Base-by-base conservation (phyloP, 2,888 invertebrate species). In the Hanleya hanleyi region DNA sequence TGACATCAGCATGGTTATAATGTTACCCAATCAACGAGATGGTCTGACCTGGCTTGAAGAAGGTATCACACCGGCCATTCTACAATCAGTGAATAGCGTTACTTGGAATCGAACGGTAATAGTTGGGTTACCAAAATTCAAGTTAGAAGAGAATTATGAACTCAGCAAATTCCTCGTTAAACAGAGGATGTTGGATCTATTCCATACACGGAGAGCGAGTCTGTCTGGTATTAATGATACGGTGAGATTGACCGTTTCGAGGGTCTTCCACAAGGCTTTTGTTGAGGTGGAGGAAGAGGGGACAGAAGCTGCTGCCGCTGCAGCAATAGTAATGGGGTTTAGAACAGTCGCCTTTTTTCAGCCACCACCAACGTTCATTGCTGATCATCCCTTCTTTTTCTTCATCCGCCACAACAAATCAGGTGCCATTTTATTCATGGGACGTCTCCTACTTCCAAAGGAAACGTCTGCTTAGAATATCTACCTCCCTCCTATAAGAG, bases 211-310 rank as follows among this genome's bases (percentile, higher is more conserved):
- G 0, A 76, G 75, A 9, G 87, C 89, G 12, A 84, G 90, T 70
- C 79, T 90, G 12, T 84, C 86, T 18, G 87, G 85, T 5, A 86
- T 88, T 62, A 80, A 80, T 47, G 77, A 77, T 5, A 74, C 67
- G 0, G 77, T 75, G 18, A 71, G 78, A 18, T 67, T 88, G 29
- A 84, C 70, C 73, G 82, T 89, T 5, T 86, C 85, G 0, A 74
- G 83, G 41, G 85, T 88, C 2, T 69, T 87, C 9, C 90, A 90
- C 77, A 87, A 89, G 75, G 88, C 89, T 3, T 88, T 88, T 73
- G 80, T 90, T 29, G 86, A 89, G 64, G 88, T 89, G 0, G 87
- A 87, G 67, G 89, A 90, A 73, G 86, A 88, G 68, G 90, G 88
- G 0, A 84, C 87, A 1, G 89, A 89, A 67, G 89, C 90, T 4